phyloP scores from a whole-genome alignment of 2,888 invertebrate species.

The Cinara cedri region DNA sequence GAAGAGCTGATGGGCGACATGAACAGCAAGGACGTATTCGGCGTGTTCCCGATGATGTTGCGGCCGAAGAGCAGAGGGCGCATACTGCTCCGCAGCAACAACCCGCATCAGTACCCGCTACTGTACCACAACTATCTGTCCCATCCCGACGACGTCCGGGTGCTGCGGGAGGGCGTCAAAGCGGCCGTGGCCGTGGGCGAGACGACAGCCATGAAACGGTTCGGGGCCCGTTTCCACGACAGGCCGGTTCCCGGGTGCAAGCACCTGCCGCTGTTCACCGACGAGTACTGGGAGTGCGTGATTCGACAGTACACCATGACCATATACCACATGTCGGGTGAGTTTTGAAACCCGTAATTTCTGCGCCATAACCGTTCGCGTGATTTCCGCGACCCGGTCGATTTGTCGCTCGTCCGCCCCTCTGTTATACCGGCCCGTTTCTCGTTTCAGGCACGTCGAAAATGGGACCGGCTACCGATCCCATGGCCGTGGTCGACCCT shows the following conservation, averaged over 20 bases:
- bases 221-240: slow-evolving; percentile 78
- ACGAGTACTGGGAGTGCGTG: slow-evolving; percentile 86
- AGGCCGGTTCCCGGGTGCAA: slow-evolving; percentile 82
- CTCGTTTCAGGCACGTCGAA: slow-evolving; percentile 74
- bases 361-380: no score
- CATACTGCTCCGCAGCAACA: slow-evolving; percentile 72
- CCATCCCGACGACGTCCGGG: slow-evolving; percentile 82
- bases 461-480: slow-evolving; percentile 80
- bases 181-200: slow-evolving; percentile 78
- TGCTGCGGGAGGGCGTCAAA: slow-evolving; percentile 84
- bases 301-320: slow-evolving; percentile 86
- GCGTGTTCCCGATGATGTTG: slow-evolving; percentile 86
- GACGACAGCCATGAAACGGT: slow-evolving; percentile 66
- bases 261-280: slow-evolving; percentile 76
- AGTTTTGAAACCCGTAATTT: not conserved
- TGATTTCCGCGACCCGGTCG: no score
- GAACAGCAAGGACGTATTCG: slow-evolving; percentile 77
- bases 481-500: slow-evolving; percentile 82
- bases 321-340: slow-evolving; percentile 78
- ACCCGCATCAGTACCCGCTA: slow-evolving; percentile 80
- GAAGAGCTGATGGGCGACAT: slow-evolving; percentile 76
- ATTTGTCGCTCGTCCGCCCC: no score
- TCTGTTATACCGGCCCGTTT: not conserved
- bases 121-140: slow-evolving; percentile 92
- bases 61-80: slow-evolving; percentile 85